phyloP scores from a whole-genome alignment of 2,113 vertebrate genomes.

The Heterotilapia buettikoferi region DNA sequence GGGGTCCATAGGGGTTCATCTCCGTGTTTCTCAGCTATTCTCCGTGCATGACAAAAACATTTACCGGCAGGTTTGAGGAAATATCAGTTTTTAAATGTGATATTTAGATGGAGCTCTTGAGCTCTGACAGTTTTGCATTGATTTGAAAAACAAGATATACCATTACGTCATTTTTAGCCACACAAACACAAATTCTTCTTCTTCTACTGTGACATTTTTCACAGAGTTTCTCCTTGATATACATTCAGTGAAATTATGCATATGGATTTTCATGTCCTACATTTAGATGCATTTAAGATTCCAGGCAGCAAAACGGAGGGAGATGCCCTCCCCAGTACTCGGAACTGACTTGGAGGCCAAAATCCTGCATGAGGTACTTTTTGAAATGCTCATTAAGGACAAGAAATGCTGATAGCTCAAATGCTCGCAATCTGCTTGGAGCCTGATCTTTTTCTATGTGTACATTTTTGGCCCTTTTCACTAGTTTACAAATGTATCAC shows the following conservation, averaged over 20 bases:
- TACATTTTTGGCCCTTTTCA: background rate
- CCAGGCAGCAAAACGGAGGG: background rate
- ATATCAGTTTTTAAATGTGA: background rate
- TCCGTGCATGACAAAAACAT: background rate
- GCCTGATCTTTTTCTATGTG: background rate
- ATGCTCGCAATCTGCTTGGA: background rate
- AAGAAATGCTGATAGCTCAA: background rate
- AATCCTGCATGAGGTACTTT: background rate
- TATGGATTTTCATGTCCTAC: background rate
- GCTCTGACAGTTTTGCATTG: background rate
- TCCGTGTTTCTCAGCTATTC: background rate
- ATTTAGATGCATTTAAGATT: background rate
- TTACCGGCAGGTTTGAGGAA: background rate
- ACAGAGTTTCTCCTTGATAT: background rate
- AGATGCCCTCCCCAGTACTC: background rate
- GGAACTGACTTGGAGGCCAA: background rate
- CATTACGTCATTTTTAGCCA: background rate
- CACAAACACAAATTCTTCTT: background rate
- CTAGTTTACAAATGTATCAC: background rate
- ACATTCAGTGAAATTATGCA: background rate
- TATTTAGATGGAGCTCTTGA: background rate
- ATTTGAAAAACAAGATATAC: background rate
- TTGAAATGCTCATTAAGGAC: background rate
- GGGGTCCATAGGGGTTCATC: constrained; percentile 26
- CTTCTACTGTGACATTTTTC: background rate